Conservation (phyloP, 2,888 invertebrate genomes). For the Tinea pellionella region DNA sequence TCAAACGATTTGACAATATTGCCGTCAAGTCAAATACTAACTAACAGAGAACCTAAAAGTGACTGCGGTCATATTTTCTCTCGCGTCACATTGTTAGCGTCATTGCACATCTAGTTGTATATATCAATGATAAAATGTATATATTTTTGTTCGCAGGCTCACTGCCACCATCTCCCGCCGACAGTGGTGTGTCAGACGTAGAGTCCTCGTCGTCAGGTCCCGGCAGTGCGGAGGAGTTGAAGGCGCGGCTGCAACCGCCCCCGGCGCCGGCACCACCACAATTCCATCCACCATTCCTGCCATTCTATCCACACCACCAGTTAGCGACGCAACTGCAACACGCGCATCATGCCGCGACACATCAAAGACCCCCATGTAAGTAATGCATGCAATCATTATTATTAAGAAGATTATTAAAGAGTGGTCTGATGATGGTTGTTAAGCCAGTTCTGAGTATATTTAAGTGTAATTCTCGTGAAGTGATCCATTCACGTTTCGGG, state of each 20-base stretch:
- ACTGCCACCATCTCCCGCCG: slow-evolving; percentile 96
- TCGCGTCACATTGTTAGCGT: too few relatives aligned
- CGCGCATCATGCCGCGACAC: slow-evolving; percentile 62
- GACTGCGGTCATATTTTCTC: too few relatives aligned
- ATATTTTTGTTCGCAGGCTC: slow-evolving; percentile 76
- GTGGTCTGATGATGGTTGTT: too few relatives aligned
- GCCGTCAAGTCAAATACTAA: too few relatives aligned
- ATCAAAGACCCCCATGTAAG: slow-evolving; percentile 56
- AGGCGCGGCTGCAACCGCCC: slow-evolving; percentile 86
- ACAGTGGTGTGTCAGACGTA: slow-evolving; percentile 97
- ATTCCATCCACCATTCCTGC: slow-evolving; percentile 72
- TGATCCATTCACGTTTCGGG: too few relatives aligned
- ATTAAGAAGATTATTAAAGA: too few relatives aligned
- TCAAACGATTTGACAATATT: too few relatives aligned
- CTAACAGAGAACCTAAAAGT: too few relatives aligned
- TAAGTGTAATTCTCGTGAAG: too few relatives aligned
- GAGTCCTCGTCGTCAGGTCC: slow-evolving; percentile 91
- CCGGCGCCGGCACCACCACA: slow-evolving; percentile 52
- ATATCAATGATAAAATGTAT: background rate
- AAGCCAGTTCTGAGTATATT: too few relatives aligned
- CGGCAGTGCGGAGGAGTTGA: slow-evolving; percentile 84
- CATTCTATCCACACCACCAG: slow-evolving; percentile 75
- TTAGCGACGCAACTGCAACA: slow-evolving; percentile 51
- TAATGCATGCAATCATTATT: slow-evolving; percentile 17
- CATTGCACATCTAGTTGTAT: too few relatives aligned